Evolutionary conservation across 1,140 invertebrate genomes (phyloP), one percentile per base, ranked within the genome.

Genomic region (Ceratina australensis): DNA sequence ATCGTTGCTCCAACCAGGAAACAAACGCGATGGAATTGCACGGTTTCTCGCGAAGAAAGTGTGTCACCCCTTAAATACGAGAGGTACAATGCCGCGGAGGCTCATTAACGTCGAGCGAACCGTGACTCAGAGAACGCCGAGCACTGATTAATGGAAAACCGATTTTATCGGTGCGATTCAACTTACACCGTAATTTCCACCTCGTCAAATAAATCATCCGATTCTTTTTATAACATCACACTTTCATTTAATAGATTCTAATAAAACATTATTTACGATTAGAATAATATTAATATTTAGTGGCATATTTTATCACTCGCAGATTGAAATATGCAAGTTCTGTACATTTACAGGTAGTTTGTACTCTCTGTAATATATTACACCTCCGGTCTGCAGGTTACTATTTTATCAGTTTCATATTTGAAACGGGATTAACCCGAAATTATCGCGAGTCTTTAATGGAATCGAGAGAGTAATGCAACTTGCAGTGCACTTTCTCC

Each of bases 1-100:
- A 90, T 88, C 86, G 82, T 90, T 90, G 87, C 87, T 89, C 81
- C 85, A 89, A 91, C 89, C 90, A 91, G 90, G 90, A 91, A 91
- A 90, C 87, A 82, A 87, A 82, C 82, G 16, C 52, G 52, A 80
- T 79, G 77, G 83, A 90, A 90, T 90, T 89, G 87, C 87, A 90
- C 85, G 89, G 87, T 91, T 90, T 89, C 87, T 84, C 86, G 87
- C 77, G 87, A 89, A 80, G 86, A 87, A 90, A 90, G 86, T 88
- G 85, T 69, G 75, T 47, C 85, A 28, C 80, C 65, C 79, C 77
- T 80, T 74, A 83, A 88, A 88, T 78, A 80, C 81, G 80, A 88
- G 84, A 87, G 80, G 83, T 78, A 66, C 63, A 80, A 78, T 79
- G 72, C 76, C 71, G 24, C n/a, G 26, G 42, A 26, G 24, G 26